A percentile compares a stretch with the other conserved stretches of the same genome.
Evolutionary conservation across 2,113 vertebrate species (phyloP).

Genomic region (Brachionichthys hirsutus): DNA sequence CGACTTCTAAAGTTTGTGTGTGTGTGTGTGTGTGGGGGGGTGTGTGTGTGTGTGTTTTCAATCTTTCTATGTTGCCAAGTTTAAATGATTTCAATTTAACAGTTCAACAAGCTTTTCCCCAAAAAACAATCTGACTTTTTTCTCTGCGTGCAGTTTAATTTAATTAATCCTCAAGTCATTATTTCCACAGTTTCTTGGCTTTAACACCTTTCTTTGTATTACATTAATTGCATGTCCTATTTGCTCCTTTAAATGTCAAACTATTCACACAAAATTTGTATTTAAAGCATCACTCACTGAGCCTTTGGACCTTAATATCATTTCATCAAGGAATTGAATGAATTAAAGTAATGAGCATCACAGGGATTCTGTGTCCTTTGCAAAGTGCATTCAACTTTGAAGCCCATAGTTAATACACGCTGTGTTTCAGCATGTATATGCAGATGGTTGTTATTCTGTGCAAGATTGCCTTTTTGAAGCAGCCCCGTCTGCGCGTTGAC

Average conservation of each 20-base stretch:
- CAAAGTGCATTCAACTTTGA: conserved; percentile 24
- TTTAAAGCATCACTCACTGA: conserved; percentile 31
- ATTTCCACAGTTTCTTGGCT: conserved; percentile 26
- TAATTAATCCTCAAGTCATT: conserved; percentile 59
- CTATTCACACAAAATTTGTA: conserved; percentile 42
- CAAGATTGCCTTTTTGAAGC: too few species aligned
- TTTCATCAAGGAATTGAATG: conserved; percentile 41
- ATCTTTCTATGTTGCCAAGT: conserved; percentile 16
- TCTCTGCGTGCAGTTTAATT: conserved; percentile 51
- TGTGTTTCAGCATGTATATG: too few species aligned
- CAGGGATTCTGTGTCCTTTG: conserved; percentile 31
- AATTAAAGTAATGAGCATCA: conserved; percentile 37
- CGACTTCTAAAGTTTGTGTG: too few species aligned
- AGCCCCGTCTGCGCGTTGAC: too few species aligned
- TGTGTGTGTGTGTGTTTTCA: conserved; percentile 43
- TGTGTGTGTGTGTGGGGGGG: too few species aligned
- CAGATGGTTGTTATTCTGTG: neutral
- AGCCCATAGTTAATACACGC: too few species aligned
- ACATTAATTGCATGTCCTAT: conserved; percentile 44
- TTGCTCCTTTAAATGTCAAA: conserved; percentile 43
- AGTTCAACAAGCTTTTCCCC: conserved; percentile 49
- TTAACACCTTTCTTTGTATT: conserved; percentile 41
- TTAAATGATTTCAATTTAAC: conserved; percentile 56
- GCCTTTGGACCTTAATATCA: conserved; percentile 30
- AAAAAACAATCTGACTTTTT: conserved; percentile 28